Evolutionary conservation across 2,113 vertebrate genomes (phyloP).

Genomic region (Anser cygnoides): DNA sequence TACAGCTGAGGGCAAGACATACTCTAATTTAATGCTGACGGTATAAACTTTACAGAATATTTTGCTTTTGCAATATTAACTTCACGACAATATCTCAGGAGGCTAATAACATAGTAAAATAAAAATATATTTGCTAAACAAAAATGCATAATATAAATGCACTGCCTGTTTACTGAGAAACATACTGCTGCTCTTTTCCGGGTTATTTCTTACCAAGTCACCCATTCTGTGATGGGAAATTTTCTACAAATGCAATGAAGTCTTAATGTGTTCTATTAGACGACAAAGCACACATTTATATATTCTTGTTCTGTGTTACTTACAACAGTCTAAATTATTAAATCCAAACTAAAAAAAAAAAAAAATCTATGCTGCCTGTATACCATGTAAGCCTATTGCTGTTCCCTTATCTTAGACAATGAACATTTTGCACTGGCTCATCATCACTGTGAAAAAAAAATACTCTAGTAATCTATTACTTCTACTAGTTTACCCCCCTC

Average conservation of each 20-base stretch:
- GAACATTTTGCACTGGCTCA: not conserved
- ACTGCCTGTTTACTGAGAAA: constrained; percentile 2
- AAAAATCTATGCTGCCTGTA: not conserved
- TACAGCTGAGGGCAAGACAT: constrained; percentile 56
- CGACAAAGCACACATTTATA: not conserved
- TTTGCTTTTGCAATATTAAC: constrained; percentile 46
- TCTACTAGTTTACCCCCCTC: not conserved
- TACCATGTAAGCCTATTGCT: not conserved
- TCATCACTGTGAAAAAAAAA: not conserved
- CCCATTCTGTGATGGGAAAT: not conserved
- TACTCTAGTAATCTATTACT: not conserved
- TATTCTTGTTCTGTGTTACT: not conserved
- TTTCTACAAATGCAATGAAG: not conserved
- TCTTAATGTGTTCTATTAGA: not conserved
- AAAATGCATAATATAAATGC: not conserved
- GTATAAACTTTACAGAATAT: constrained; percentile 48
- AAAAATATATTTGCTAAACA: constrained; percentile 41
- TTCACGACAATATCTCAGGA: constrained; percentile 23
- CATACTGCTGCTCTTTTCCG: not conserved
- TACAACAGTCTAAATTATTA: not conserved
- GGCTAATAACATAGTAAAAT: constrained; percentile 31
- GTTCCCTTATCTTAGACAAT: not conserved
- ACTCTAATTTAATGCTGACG: constrained; percentile 55
- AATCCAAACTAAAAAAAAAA: constrained; percentile 5
- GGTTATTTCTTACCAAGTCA: constrained; percentile 23